Percentiles rank a stretch among this genome's conserved stretches.
These are phyloP conservation scores for Myrmecobius fasciatus DNA, from an alignment of 2,113 vertebrate species.

Conservation along the genomic window DNA sequence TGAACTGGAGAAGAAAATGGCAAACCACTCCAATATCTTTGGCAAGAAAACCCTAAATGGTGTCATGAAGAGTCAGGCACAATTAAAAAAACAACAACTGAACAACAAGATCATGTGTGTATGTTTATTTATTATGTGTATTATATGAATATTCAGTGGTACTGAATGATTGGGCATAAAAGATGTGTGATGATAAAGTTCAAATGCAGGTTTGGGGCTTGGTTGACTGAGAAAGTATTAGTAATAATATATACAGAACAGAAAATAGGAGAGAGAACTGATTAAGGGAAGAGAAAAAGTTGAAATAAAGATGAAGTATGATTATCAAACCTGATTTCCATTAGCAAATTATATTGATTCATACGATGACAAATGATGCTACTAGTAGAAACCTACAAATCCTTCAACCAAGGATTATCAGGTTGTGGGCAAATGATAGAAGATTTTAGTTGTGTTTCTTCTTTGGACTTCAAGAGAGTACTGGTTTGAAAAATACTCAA, in stretches of 20 bases:
- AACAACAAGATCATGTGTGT: no score
- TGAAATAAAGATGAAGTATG: background rate
- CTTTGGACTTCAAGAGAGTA: background rate
- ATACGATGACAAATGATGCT: background rate
- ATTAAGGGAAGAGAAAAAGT: background rate
- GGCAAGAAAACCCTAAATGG: no score
- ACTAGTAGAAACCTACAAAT: background rate
- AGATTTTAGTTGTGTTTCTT: background rate
- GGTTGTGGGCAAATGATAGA: background rate
- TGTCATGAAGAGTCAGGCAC: no score
- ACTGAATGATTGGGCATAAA: background rate
- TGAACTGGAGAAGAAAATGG: no score
- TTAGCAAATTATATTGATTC: background rate
- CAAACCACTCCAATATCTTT: no score
- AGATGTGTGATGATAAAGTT: background rate
- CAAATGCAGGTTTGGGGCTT: background rate
- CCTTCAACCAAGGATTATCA: background rate
- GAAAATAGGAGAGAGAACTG: background rate
- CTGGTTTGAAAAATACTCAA: no score
- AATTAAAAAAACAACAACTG: no score
- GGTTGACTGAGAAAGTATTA: background rate
- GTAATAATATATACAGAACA: background rate
- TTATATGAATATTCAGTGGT: background rate
- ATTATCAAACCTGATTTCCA: background rate
- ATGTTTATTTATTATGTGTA: background rate